Conservation (phyloP, 2,888 invertebrate species). For the Antheraea yamamai region DNA sequence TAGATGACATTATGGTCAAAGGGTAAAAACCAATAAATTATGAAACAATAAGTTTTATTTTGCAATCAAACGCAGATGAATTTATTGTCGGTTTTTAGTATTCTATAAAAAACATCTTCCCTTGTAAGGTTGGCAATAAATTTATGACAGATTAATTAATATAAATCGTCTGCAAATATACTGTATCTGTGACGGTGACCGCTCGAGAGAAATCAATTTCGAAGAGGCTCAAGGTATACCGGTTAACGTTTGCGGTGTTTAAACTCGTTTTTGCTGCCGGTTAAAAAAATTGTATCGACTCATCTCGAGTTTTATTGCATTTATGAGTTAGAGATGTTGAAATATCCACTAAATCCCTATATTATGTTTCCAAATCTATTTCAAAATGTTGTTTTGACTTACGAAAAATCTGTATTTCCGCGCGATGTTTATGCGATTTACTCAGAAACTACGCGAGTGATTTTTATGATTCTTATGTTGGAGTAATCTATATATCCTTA, state of each 20-base stretch:
- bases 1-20: too few relatives aligned
- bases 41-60: too few relatives aligned
- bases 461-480: too few relatives aligned
- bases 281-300: neutral
- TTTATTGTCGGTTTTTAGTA: too few relatives aligned
- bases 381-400: too few relatives aligned
- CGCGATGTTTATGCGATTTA: too few relatives aligned
- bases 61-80: too few relatives aligned
- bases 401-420: too few relatives aligned
- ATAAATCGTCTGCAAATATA: constrained; percentile 12
- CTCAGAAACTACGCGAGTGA: too few relatives aligned
- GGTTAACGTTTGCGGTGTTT: constrained; percentile 46
- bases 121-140: constrained; percentile 9
- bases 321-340: neutral
- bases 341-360: neutral
- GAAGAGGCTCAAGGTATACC: constrained; percentile 60
- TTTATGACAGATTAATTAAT: constrained; percentile 3
- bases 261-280: constrained; percentile 27
- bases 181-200: constrained; percentile 8
- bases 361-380: neutral
- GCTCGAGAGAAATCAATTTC: constrained; percentile 43
- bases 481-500: too few relatives aligned
- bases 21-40: too few relatives aligned
- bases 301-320: neutral
- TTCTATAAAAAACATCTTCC: constrained; percentile 1